Evolutionary conservation across 2,797 vertebrate species (phyloP), one percentile per base, ranked within the genome.

Genomic region (Morus bassanus): DNA sequence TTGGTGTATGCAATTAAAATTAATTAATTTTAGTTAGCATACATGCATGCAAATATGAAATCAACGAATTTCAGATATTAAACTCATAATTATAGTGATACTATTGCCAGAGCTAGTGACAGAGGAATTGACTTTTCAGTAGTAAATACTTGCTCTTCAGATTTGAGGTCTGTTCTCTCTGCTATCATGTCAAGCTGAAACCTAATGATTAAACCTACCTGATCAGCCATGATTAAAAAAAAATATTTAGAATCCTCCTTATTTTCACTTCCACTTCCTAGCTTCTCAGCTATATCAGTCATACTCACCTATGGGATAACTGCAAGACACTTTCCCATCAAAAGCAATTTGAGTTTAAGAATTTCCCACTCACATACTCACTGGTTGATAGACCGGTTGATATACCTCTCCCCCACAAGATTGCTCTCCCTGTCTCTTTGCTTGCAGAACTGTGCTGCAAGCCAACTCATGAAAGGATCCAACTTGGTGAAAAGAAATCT

Each of bases 1-100:
- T 97, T 98, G 97, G 97, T 98, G 91, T 98, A 94, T 92, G 95
- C 95, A 98, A 98, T 98, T 98, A 98, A 98, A 98, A 98, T 98
- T 98, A 98, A 98, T 98, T 98, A 98, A 98, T 98, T 98, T 98
- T 96, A 97, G 96, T 98, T 97, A 97, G 96, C 96, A 97, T 97
- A 97, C 93, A 97, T 95, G 97, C 97, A 97, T 97, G 95, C 98
- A 98, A 97, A 98, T 98, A 97, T 77, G 92, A 98, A 98, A 98
- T 98, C 97, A 98, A 98, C 67, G 95, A 92, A 97, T 98, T 98
- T 97, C 95, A 97, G 97, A 95, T 97, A 98, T 98, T 98, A 97
- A 98, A 97, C 94, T 97, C 97, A 65, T 98, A 98, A 98, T 98
- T 98, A 98, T 93, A 95, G 86, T 48, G 95, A 92, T 93, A 94